Evolutionary conservation across 2,113 vertebrate species (phyloP).

Genomic region (Caretta caretta): DNA sequence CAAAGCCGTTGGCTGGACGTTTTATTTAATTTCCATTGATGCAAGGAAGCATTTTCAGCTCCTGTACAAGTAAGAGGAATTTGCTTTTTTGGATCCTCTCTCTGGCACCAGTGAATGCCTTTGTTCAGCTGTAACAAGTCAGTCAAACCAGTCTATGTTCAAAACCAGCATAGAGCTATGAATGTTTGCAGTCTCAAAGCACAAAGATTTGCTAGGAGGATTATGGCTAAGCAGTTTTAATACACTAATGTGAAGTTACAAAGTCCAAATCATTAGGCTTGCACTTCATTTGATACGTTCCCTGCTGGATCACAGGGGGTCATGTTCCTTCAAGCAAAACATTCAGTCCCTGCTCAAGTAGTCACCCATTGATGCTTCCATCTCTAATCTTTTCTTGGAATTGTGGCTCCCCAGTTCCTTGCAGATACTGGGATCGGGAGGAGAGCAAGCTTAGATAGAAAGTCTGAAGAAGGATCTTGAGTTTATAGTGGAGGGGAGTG

Average conservation of each 20-base stretch:
- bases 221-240: constrained; percentile 74
- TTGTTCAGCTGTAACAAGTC: constrained; percentile 64
- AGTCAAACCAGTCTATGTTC: constrained; percentile 23
- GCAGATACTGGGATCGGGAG: constrained; percentile 38
- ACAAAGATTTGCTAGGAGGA: constrained; percentile 63
- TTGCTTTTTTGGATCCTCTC: not conserved
- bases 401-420: constrained; percentile 51
- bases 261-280: constrained; percentile 73
- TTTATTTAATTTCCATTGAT: not conserved
- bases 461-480: constrained; percentile 23
- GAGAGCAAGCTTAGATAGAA: constrained; percentile 17
- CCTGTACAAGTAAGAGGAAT: constrained; percentile 8
- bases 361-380: constrained; percentile 19
- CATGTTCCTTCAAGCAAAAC: constrained; percentile 23
- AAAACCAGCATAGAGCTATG: constrained; percentile 13
- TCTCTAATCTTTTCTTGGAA: constrained; percentile 57
- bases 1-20: constrained; percentile 1
- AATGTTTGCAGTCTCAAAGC: constrained; percentile 22
- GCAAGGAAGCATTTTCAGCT: constrained; percentile 38
- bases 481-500: not conserved
- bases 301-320: constrained; percentile 16
- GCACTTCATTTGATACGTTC: constrained; percentile 44
- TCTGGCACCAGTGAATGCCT: constrained; percentile 45
- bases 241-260: constrained; percentile 59
- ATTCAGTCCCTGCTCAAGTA: constrained; percentile 8